These are phyloP conservation scores for Leuctra nigra DNA, from an alignment of 2,888 invertebrate species.

Conservation along the genomic window DNA sequence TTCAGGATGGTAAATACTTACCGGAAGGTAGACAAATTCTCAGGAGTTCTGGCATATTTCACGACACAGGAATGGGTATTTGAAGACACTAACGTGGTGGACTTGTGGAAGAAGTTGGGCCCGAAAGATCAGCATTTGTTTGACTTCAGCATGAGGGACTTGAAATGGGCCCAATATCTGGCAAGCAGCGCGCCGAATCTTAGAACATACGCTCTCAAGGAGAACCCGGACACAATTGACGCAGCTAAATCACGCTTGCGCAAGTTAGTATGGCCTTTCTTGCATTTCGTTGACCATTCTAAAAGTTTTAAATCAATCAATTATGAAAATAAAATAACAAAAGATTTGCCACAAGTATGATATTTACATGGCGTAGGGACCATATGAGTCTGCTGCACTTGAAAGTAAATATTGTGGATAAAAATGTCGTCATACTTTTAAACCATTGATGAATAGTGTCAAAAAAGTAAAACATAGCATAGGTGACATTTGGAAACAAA, in stretches of 20 bases:
- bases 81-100: conserved; percentile 35
- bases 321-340: too few relatives aligned
- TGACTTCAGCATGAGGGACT: conserved; percentile 41
- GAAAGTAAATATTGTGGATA: too few relatives aligned
- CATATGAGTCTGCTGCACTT: too few relatives aligned
- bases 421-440: too few relatives aligned
- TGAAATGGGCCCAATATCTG: conserved; percentile 44
- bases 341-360: too few relatives aligned
- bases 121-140: conserved; percentile 37
- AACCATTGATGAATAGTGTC: too few relatives aligned
- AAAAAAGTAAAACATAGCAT: too few relatives aligned
- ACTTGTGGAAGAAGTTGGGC: conserved; percentile 34
- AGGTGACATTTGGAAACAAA: too few relatives aligned
- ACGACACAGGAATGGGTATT: conserved; percentile 44
- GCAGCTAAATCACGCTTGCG: conserved; percentile 33
- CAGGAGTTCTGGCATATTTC: conserved; percentile 44
- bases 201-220: conserved; percentile 43
- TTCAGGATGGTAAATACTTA: conserved; percentile 44
- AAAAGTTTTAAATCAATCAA: too few relatives aligned
- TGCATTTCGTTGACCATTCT: too few relatives aligned
- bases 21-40: conserved; percentile 41
- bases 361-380: too few relatives aligned
- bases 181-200: conserved; percentile 44
- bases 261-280: neutral
- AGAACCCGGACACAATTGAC: conserved; percentile 37